Evolutionary conservation across 2,113 vertebrate genomes (phyloP).

Genomic region (Zosterops borbonicus): DNA sequence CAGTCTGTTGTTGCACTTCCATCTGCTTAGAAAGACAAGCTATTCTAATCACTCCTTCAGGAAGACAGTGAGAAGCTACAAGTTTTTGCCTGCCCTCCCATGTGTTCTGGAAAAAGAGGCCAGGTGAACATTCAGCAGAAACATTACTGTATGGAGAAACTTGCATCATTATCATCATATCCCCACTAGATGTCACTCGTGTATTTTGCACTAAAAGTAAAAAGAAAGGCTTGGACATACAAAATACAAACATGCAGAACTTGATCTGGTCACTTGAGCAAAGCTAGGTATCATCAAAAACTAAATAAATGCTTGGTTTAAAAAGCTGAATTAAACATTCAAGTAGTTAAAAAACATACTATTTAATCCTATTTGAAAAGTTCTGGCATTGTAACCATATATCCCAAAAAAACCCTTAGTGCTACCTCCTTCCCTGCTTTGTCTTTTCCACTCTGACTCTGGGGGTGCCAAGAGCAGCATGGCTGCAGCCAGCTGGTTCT

Average conservation of each 20-base stretch:
- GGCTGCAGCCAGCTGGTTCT: not conserved
- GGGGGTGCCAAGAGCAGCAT: not conserved
- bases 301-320: not conserved
- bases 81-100: not conserved
- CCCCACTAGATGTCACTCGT: conserved; percentile 40
- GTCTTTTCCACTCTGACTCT: not conserved
- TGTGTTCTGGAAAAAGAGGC: not conserved
- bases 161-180: not conserved
- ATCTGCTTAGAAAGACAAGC: conserved; percentile 23
- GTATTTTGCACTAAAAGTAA: not conserved
- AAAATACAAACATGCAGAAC: not conserved
- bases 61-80: not conserved
- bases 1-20: conserved; percentile 5
- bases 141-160: not conserved
- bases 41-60: not conserved
- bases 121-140: not conserved
- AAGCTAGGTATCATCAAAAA: not conserved
- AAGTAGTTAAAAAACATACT: not conserved
- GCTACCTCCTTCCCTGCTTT: not conserved
- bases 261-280: not conserved
- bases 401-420: not conserved
- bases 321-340: not conserved
- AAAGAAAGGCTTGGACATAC: not conserved
- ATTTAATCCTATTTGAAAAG: not conserved
- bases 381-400: not conserved